Base-by-base conservation (phyloP, 2,797 vertebrate genomes). In the Trematomus bernacchii region DNA sequence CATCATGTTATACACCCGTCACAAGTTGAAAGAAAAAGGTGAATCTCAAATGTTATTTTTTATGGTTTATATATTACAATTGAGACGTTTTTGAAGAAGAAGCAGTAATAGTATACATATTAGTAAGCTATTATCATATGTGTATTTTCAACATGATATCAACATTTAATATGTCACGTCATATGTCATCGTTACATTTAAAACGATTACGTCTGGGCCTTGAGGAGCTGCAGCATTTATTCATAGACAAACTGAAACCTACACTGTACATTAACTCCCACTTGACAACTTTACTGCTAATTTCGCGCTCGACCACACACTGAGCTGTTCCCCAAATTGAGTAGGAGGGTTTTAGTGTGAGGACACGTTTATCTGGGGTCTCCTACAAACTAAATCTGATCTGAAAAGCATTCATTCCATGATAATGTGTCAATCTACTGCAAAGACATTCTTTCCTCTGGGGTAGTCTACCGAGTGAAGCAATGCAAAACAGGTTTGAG, bases 291-390 rank as follows among this genome's bases (percentile, higher is more conserved):
- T 59, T 13, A 37, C 33, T 47, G 44, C 44, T 47, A 47, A 47
- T 42, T 1, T 40, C 54, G n/a, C 11, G 0, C 54, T 37, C 16
- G 54, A 55, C 4, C 27, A 55, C 54, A 57, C 23, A 2, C 40
- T 15, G 57, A 42, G 33, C 37, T 44, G 19, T 23, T 60, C 13
- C 40, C 19, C 13, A 23, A 44, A 60, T 13, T 37, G 81, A 52
- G 78, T 80, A 44, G 76, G 79, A 81, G 71, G 82, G 33, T 44
- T 80, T 85, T 23, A 66, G 63, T 55, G 61, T 27, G 15, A 60
- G 58, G 76, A 48, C 75, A 54, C 16, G 58, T 80, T 76, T 72
- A 60, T 55, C 18, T 33, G 71, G 62, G 37, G 73, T 88, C 50
- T 77, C 60, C 54, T 40, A 51, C 37, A 33, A 78, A 71, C 5